Conservation (phyloP, 2,113 vertebrate genomes). For the Odocoileus virginianus region DNA sequence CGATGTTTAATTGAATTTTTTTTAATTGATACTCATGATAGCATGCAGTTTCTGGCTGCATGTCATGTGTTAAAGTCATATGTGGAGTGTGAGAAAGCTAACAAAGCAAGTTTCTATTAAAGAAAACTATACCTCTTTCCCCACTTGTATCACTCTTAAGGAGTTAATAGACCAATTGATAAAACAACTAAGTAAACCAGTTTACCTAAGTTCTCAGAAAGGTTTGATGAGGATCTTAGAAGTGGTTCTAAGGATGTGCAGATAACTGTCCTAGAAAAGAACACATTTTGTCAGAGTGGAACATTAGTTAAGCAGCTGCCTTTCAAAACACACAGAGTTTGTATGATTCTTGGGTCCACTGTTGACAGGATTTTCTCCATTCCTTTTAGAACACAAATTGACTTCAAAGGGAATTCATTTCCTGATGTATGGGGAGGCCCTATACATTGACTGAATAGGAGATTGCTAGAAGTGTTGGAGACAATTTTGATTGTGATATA, state of each 20-base stretch:
- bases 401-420: neutral
- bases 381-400: neutral
- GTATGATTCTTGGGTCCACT: neutral
- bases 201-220: neutral
- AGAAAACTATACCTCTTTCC: neutral
- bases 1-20: neutral
- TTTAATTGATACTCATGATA: neutral
- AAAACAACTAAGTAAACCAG: neutral
- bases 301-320: neutral
- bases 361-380: neutral
- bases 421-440: neutral
- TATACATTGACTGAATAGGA: neutral
- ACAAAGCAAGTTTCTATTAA: neutral
- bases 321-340: constrained; percentile 1
- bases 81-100: neutral
- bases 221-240: neutral
- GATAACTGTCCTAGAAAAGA: neutral
- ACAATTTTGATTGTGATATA: neutral
- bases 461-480: neutral
- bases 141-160: neutral
- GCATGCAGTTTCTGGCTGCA: neutral
- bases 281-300: neutral
- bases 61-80: neutral
- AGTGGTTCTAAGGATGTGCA: neutral
- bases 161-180: neutral